These are phyloP conservation scores for Pyrrhosoma nymphula DNA, from an alignment of 2,888 invertebrate species.

Conservation along the genomic window DNA sequence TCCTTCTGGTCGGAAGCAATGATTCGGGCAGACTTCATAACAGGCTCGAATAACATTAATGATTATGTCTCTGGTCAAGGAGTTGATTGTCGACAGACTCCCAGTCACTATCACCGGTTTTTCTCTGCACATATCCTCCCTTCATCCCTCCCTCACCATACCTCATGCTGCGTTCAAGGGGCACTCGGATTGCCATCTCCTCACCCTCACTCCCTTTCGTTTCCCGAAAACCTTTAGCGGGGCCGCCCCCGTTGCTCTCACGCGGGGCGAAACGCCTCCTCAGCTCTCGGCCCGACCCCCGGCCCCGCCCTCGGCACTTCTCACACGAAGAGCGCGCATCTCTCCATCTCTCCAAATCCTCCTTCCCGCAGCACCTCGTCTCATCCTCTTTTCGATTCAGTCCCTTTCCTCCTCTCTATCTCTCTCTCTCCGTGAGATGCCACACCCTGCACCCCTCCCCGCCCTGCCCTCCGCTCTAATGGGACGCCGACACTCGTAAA, in stretches of 20 bases:
- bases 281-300: neutral
- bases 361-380: neutral
- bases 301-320: neutral
- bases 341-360: neutral
- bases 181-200: too few species aligned
- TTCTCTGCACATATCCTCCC: neutral
- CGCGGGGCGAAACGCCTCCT: neutral
- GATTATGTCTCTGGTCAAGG: too few species aligned
- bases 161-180: too few species aligned
- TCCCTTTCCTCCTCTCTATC: neutral
- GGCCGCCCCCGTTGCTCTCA: neutral
- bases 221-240: neutral
- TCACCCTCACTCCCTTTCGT: neutral
- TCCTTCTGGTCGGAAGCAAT: too few species aligned
- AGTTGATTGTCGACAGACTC: too few species aligned
- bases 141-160: neutral
- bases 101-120: too few species aligned
- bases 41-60: too few species aligned
- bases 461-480: neutral
- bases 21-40: too few species aligned
- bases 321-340: neutral
- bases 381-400: too few species aligned
- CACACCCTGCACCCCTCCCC: neutral
- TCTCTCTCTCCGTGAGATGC: neutral
- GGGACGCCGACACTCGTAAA: slow-evolving; percentile 25